Conservation (phyloP, 2,888 invertebrate species). For the Dromius quadrimaculatus region DNA sequence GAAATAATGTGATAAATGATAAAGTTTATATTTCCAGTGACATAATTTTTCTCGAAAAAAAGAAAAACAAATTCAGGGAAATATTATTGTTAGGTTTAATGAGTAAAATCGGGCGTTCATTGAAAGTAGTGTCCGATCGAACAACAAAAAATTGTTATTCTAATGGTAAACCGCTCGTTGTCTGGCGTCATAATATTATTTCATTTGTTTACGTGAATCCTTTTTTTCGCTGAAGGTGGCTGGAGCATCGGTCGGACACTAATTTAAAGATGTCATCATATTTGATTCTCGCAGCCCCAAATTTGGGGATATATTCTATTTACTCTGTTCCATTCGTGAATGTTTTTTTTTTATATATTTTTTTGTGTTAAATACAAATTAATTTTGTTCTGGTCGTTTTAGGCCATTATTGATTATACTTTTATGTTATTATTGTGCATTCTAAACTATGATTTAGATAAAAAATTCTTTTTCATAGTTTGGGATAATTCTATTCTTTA, state of each 20-base stretch:
- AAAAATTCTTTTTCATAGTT: conserved; percentile 9
- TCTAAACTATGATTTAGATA: conserved; percentile 6
- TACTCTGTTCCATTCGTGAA: conserved; percentile 55
- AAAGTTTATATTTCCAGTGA: conserved; percentile 57
- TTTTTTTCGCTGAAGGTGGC: too few species aligned
- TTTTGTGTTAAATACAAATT: conserved; percentile 57
- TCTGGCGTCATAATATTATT: too few species aligned
- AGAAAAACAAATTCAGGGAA: conserved; percentile 52
- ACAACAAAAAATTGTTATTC: too few species aligned
- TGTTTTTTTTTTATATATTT: conserved; percentile 52
- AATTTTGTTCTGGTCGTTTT: conserved; percentile 57
- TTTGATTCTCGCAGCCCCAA: conserved; percentile 30
- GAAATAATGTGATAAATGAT: conserved; percentile 55
- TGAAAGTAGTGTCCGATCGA: too few species aligned
- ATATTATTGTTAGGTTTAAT: conserved; percentile 44
- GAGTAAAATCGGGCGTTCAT: conserved; percentile 24
- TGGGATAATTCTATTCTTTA: conserved; percentile 17
- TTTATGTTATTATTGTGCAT: conserved; percentile 42
- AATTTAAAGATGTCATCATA: conserved; percentile 29
- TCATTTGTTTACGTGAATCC: too few species aligned
- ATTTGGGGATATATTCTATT: conserved; percentile 49
- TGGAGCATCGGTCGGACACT: too few species aligned
- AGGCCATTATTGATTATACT: conserved; percentile 53
- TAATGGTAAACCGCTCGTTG: too few species aligned
- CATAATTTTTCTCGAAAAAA: conserved; percentile 53